These are phyloP conservation scores for Ophion costatus DNA, from an alignment of 2,888 invertebrate genomes.

Conservation along the genomic window DNA sequence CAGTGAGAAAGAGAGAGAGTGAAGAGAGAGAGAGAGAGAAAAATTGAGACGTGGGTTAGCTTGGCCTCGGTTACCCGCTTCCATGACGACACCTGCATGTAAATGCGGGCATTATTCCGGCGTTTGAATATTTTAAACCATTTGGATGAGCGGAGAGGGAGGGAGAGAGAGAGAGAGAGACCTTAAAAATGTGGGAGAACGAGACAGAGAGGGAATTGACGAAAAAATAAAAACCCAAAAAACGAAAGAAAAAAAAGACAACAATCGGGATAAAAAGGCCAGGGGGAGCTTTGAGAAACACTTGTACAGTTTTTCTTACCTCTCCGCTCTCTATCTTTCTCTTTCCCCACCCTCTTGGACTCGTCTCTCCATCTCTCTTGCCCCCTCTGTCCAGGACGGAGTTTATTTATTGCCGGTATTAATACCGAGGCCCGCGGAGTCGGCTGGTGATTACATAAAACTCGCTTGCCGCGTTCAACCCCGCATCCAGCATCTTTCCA, in stretches of 20 bases:
- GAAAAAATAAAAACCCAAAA: background rate
- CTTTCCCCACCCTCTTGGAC: conserved; percentile 52
- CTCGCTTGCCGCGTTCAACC: conserved; percentile 73
- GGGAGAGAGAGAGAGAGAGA: background rate
- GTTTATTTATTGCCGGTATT: conserved; percentile 80
- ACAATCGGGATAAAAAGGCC: conserved; percentile 30
- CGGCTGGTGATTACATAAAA: conserved; percentile 80
- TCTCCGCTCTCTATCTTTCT: conserved; percentile 21
- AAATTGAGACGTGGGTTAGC: conserved; percentile 46
- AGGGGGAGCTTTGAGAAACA: conserved; percentile 57
- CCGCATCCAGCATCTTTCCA: conserved; percentile 61
- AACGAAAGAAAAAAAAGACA: conserved; percentile 5
- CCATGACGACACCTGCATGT: conserved; percentile 78
- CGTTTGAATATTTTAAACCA: conserved; percentile 75
- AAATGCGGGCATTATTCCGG: conserved; percentile 77
- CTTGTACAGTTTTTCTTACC: conserved; percentile 51
- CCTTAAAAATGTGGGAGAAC: background rate
- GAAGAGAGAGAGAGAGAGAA: conserved; percentile 10
- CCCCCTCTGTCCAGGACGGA: conserved; percentile 71
- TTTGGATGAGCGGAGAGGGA: conserved; percentile 36
- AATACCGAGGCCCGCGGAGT: conserved; percentile 77
- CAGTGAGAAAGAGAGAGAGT: conserved; percentile 34
- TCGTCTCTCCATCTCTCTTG: conserved; percentile 25
- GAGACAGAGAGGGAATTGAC: background rate
- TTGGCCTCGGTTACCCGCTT: conserved; percentile 66